A percentile compares a stretch with the other conserved stretches of the same genome.
Conservation (phyloP, 2,113 vertebrate species). For the Gymnorhina tibicen region DNA sequence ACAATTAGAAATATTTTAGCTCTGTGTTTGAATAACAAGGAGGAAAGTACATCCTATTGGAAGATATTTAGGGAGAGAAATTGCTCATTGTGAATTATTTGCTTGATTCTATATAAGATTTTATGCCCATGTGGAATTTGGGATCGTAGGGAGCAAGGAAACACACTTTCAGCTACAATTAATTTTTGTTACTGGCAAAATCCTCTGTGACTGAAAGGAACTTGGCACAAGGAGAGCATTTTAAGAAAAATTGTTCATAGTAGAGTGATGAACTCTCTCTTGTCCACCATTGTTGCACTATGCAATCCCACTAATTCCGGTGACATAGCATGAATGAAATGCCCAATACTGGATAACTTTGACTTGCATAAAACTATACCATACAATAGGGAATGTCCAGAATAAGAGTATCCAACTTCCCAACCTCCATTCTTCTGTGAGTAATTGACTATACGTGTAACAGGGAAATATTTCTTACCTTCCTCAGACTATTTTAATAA, state of each 20-base stretch:
- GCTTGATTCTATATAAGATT: background rate
- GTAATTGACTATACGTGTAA: background rate
- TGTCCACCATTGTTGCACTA: background rate
- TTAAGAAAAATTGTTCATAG: background rate
- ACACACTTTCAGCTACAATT: background rate
- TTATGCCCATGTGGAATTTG: background rate
- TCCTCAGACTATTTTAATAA: background rate
- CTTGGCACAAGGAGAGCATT: background rate
- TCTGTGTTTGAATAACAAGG: background rate
- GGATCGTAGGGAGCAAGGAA: background rate
- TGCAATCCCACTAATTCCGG: background rate
- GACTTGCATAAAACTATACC: background rate
- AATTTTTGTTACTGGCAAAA: background rate
- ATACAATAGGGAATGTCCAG: background rate
- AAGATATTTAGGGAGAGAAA: background rate
- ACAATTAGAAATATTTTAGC: background rate
- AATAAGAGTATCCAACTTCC: background rate
- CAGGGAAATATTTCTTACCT: background rate
- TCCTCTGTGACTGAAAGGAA: background rate
- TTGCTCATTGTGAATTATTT: background rate
- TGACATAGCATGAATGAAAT: background rate
- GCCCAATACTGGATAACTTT: background rate
- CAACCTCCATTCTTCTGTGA: background rate
- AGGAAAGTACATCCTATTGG: background rate
- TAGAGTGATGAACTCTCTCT: background rate